Conservation (phyloP, 1,140 invertebrate genomes). For the Laupala kohalensis region DNA sequence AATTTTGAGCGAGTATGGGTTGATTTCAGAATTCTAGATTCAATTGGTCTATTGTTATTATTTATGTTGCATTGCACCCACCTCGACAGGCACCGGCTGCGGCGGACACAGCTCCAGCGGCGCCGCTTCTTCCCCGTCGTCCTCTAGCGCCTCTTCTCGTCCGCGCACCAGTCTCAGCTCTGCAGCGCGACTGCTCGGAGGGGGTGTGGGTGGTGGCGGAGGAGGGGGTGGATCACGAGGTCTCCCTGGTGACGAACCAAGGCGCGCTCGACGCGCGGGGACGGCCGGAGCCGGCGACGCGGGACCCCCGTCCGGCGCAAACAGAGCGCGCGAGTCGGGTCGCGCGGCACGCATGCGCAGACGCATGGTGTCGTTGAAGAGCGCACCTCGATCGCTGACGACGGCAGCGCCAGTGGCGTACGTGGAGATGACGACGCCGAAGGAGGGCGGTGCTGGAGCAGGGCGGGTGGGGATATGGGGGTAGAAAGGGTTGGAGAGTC, state of each 20-base stretch:
- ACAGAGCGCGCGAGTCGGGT: constrained; percentile 12
- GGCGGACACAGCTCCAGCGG: too few relatives aligned
- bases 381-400: constrained; percentile 11
- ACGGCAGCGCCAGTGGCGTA: neutral
- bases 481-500: neutral
- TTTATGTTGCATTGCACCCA: too few relatives aligned
- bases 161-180: too few relatives aligned
- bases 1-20: too few relatives aligned
- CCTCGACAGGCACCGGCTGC: too few relatives aligned
- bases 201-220: constrained; percentile 21
- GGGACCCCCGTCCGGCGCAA: constrained; percentile 9
- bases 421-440: too few relatives aligned
- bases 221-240: constrained; percentile 28
- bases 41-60: too few relatives aligned
- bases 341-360: constrained; percentile 44
- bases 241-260: constrained; percentile 15
- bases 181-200: neutral
- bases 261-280: constrained; percentile 3
- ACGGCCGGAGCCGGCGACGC: neutral
- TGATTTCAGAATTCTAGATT: too few relatives aligned
- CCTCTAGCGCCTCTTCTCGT: too few relatives aligned
- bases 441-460: neutral
- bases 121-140: too few relatives aligned
- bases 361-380: constrained; percentile 63
- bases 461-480: too few relatives aligned